A percentile compares a stretch with the other conserved stretches of the same genome.
Evolutionary conservation across 2,888 invertebrate genomes (phyloP).

Genomic region (Caenorhabditis virilis): DNA sequence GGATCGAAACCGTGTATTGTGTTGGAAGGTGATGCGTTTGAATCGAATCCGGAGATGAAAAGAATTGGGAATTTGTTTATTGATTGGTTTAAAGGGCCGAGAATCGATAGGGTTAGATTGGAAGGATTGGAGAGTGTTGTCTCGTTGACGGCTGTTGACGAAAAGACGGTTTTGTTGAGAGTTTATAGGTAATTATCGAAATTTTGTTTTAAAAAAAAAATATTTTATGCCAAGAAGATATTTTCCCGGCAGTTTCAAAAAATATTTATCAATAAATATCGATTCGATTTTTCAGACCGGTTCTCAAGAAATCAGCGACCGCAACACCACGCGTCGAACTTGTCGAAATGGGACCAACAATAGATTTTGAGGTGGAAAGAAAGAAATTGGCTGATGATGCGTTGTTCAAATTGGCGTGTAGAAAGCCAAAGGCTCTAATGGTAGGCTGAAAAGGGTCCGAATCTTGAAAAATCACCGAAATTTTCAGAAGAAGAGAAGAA

Average conservation of each 20-base stretch:
- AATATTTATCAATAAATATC: too few species aligned
- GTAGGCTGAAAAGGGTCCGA: too few species aligned
- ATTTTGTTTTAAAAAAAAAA: constrained; percentile 18
- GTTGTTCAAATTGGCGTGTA: constrained; percentile 72
- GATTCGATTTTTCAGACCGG: constrained; percentile 76
- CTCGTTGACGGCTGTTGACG: constrained; percentile 84
- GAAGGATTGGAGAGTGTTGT: constrained; percentile 92
- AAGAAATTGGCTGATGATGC: constrained; percentile 87
- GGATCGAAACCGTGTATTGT: constrained; percentile 89
- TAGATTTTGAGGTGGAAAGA: constrained; percentile 82
- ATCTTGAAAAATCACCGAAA: not conserved
- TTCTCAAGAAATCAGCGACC: constrained; percentile 87
- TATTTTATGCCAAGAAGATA: too few species aligned
- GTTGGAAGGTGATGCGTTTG: constrained; percentile 90
- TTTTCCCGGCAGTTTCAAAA: too few species aligned
- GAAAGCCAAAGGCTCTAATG: constrained; percentile 48
- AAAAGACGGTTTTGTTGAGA: constrained; percentile 78
- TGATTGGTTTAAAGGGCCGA: constrained; percentile 89
- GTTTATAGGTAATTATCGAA: constrained; percentile 73
- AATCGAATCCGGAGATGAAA: constrained; percentile 79
- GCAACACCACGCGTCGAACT: constrained; percentile 88
- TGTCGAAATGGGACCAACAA: constrained; percentile 88
- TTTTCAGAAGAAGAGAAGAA: constrained; percentile 79
- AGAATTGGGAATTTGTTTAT: constrained; percentile 84
- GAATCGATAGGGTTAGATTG: constrained; percentile 81